Percentiles rank a stretch among this genome's conserved stretches.
These are phyloP conservation scores for Gymnoscopelus microlampas DNA, from an alignment of 2,797 vertebrate species.

Conservation along the genomic window DNA sequence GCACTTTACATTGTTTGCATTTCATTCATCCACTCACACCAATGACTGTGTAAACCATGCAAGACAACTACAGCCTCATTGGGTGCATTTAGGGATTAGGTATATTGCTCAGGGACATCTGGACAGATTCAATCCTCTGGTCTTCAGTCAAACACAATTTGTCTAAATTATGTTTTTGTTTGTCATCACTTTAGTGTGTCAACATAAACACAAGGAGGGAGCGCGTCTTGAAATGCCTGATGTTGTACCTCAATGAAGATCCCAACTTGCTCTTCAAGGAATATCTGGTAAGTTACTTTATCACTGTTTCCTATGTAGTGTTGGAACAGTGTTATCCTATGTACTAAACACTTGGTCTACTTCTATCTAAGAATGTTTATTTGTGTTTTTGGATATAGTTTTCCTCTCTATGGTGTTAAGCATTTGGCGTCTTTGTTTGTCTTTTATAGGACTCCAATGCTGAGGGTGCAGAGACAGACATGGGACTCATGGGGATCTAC, in stretches of 20 bases:
- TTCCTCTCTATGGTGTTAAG: not conserved
- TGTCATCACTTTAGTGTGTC: not conserved
- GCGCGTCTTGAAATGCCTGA: slow-evolving; percentile 29
- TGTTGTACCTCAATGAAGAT: slow-evolving; percentile 32
- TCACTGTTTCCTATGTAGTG: not conserved
- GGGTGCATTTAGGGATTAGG: no score
- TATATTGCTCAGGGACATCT: no score
- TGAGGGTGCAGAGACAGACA: not conserved
- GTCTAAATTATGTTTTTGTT: not conserved
- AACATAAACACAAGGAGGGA: slow-evolving; percentile 34
- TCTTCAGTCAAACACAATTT: not conserved
- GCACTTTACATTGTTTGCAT: no score
- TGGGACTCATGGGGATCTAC: no score
- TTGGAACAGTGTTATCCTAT: not conserved
- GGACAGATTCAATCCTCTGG: not conserved
- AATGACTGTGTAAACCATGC: not conserved
- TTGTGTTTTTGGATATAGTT: not conserved
- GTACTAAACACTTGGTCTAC: not conserved
- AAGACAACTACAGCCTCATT: no score
- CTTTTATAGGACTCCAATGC: slow-evolving; percentile 14
- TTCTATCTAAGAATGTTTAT: slow-evolving; percentile 3
- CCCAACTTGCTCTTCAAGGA: slow-evolving; percentile 31
- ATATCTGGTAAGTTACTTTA: slow-evolving; percentile 20
- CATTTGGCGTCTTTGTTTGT: slow-evolving; percentile 6
- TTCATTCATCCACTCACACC: not conserved